Evolutionary conservation across 1,140 invertebrate species (phyloP).

Genomic region (Lepidurus arcticus): DNA sequence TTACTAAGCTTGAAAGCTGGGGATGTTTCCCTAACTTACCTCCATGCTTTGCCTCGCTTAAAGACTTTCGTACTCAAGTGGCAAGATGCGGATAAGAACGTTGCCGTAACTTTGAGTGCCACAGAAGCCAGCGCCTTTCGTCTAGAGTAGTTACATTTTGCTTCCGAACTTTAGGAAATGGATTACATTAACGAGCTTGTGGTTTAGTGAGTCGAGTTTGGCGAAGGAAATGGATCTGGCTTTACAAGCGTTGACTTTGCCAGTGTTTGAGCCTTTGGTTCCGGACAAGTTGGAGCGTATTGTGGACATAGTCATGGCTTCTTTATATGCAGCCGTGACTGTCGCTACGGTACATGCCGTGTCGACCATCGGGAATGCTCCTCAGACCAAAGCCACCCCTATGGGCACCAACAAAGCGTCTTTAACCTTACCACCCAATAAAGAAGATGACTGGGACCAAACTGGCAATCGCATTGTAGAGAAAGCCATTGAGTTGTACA

Average conservation of each 20-base stretch:
- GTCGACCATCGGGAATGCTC: conserved; percentile 41
- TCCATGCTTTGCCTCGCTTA: conserved; percentile 65
- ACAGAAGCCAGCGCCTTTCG: conserved; percentile 67
- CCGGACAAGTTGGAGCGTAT: conserved; percentile 71
- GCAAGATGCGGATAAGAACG: conserved; percentile 61
- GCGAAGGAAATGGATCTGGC: conserved; percentile 77
- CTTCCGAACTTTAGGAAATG: conserved; percentile 14
- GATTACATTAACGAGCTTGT: conserved; percentile 36
- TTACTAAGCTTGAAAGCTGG: conserved; percentile 69
- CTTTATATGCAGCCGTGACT: conserved; percentile 68
- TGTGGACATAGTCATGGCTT: conserved; percentile 66
- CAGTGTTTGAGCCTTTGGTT: conserved; percentile 79
- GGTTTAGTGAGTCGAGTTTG: conserved; percentile 62
- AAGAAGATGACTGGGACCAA: conserved; percentile 59
- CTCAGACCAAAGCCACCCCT: conserved; percentile 40
- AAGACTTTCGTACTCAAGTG: conserved; percentile 65
- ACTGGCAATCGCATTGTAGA: conserved; percentile 65
- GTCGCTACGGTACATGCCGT: conserved; percentile 63
- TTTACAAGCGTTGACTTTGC: conserved; percentile 72
- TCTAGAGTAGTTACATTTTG: conserved; percentile 51
- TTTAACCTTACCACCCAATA: conserved; percentile 36
- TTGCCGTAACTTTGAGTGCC: conserved; percentile 58
- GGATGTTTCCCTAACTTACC: conserved; percentile 69
- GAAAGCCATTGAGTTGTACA: conserved; percentile 72
- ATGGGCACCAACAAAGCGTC: conserved; percentile 40